These are phyloP conservation scores for Cepaea hortensis DNA, from an alignment of 2,888 invertebrate genomes.

Conservation along the genomic window DNA sequence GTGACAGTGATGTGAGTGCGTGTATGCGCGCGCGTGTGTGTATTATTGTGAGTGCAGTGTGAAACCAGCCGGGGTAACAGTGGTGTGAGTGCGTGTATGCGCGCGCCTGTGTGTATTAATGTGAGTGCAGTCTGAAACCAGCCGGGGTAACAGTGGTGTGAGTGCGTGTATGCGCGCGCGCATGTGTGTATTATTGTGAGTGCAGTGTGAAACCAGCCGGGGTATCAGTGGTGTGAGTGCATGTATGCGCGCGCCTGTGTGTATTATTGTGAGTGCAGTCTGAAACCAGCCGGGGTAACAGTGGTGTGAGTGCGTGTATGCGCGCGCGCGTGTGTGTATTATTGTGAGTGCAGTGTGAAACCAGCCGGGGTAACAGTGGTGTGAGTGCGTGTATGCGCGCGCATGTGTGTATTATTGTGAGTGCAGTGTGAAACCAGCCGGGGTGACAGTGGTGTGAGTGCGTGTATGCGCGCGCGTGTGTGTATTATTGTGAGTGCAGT, in stretches of 20 bases:
- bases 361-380: too few relatives aligned
- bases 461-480: not conserved
- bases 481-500: not conserved
- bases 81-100: not conserved
- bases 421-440: not conserved
- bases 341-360: not conserved
- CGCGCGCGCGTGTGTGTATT: not conserved
- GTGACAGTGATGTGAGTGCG: not conserved
- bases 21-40: not conserved
- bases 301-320: not conserved
- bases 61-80: too few relatives aligned
- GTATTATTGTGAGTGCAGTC: not conserved
- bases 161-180: not conserved
- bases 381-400: not conserved
- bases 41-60: not conserved
- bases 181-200: not conserved
- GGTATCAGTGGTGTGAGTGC: not conserved
- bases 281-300: too few relatives aligned
- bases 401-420: not conserved
- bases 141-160: not conserved
- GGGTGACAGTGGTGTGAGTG: not conserved
- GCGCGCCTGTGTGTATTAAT: not conserved
- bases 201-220: not conserved
- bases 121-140: not conserved
- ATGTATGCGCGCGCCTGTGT: not conserved